phyloP scores from a whole-genome alignment of 2,797 vertebrate genomes.

The Melanotaenia maccullochi region DNA sequence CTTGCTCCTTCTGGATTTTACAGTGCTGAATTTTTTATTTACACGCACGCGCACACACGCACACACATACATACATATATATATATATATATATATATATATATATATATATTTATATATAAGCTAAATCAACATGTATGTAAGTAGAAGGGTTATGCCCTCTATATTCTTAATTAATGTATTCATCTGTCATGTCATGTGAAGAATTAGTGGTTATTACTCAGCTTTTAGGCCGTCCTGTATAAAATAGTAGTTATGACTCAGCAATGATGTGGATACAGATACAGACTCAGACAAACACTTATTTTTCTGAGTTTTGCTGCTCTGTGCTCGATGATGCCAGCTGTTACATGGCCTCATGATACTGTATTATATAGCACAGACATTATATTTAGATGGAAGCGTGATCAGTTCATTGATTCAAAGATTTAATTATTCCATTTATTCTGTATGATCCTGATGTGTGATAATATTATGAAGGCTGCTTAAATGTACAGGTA shows the following conservation, averaged over 20 bases:
- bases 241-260: slow-evolving; percentile 57
- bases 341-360: neutral
- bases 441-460: too few relatives aligned
- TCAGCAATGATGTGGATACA: slow-evolving; percentile 57
- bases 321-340: neutral
- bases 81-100: too few relatives aligned
- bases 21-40: neutral
- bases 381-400: neutral
- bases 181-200: slow-evolving; percentile 8
- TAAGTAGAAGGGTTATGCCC: neutral
- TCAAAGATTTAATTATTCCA: neutral
- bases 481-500: too few relatives aligned
- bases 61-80: too few relatives aligned
- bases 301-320: slow-evolving; percentile 38
- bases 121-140: neutral
- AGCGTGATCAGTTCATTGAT: slow-evolving; percentile 1
- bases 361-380: slow-evolving; percentile 2
- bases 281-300: slow-evolving; percentile 6
- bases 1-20: neutral
- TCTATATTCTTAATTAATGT: neutral
- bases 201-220: slow-evolving; percentile 16
- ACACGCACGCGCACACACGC: too few relatives aligned
- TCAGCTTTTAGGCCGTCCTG: slow-evolving; percentile 15
- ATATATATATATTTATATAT: neutral
- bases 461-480: too few relatives aligned